Evolutionary conservation across 2,113 vertebrate species (phyloP).

Genomic region (Macroglossus sobrinus): DNA sequence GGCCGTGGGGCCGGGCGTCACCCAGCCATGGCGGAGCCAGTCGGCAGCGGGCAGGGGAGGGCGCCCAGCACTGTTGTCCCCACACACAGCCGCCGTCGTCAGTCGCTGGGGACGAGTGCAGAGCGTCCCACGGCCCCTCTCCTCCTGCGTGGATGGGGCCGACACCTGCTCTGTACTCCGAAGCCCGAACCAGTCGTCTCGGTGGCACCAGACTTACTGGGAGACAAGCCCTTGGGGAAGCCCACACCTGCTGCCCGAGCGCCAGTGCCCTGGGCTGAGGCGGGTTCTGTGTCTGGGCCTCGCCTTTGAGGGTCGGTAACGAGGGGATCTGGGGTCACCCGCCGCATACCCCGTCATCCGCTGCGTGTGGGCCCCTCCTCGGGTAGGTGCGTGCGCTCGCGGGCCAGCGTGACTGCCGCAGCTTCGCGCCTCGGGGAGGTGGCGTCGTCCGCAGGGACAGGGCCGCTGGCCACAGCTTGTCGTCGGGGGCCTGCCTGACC

Average conservation of each 20-base stretch:
- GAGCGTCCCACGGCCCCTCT: not conserved
- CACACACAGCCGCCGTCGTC: accelerated
- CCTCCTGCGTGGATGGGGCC: not conserved
- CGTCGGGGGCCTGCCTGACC: accelerated
- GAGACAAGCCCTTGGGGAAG: not conserved
- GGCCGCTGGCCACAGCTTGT: accelerated
- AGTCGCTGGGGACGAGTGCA: not conserved
- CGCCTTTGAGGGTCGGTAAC: not conserved
- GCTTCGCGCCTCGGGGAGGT: not conserved
- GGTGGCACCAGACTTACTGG: not conserved
- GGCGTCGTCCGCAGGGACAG: not conserved
- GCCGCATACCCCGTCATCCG: accelerated
- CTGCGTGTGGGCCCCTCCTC: not conserved
- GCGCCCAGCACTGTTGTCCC: not conserved
- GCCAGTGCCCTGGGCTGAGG: not conserved
- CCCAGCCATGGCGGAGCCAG: accelerated
- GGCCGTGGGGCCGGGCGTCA: accelerated
- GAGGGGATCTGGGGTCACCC: not conserved
- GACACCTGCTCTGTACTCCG: no score
- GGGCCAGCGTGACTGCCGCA: accelerated
- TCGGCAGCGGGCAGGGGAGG: accelerated
- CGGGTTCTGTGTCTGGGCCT: not conserved
- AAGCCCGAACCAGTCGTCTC: not conserved
- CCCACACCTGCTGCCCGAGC: not conserved
- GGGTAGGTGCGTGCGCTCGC: not conserved